Percentiles rank a stretch among this genome's conserved stretches.
These are phyloP conservation scores for Aelia acuminata DNA, from an alignment of 2,888 invertebrate genomes.

Conservation along the genomic window DNA sequence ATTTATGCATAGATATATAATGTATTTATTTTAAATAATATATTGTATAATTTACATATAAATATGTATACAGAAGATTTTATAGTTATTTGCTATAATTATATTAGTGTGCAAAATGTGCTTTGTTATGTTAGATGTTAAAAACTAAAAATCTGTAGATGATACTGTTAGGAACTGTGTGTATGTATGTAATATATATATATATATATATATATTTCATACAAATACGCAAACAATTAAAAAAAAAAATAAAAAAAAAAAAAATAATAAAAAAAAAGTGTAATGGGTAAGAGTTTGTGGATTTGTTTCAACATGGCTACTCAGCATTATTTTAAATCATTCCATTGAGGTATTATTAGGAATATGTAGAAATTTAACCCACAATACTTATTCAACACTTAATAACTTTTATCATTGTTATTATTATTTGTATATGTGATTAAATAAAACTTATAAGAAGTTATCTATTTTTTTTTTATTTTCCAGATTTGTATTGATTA, in stretches of 20 bases:
- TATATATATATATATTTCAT: neutral
- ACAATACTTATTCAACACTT: constrained; percentile 32
- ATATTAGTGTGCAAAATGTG: constrained; percentile 46
- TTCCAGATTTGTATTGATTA: neutral
- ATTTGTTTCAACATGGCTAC: constrained; percentile 43
- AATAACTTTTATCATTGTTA: constrained; percentile 35
- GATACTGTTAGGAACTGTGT: neutral
- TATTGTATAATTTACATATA: constrained; percentile 51
- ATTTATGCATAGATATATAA: neutral
- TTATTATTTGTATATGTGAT: constrained; percentile 42
- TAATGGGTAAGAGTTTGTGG: constrained; percentile 28
- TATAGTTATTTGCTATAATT: constrained; percentile 45
- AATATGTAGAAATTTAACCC: constrained; percentile 37
- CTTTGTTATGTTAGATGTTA: constrained; percentile 37
- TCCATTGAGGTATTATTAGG: constrained; percentile 39
- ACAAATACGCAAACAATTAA: too few relatives aligned
- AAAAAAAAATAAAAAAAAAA: too few relatives aligned
- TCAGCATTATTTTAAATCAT: constrained; percentile 48
- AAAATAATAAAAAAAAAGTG: neutral
- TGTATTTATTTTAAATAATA: constrained; percentile 42
- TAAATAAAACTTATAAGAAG: constrained; percentile 16
- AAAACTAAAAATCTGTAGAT: constrained; percentile 12
- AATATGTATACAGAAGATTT: constrained; percentile 49
- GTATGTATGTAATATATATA: neutral
- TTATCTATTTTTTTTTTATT: constrained; percentile 36